Conservation (phyloP, 1,140 invertebrate species). For the Aporrectodea caliginosa region DNA sequence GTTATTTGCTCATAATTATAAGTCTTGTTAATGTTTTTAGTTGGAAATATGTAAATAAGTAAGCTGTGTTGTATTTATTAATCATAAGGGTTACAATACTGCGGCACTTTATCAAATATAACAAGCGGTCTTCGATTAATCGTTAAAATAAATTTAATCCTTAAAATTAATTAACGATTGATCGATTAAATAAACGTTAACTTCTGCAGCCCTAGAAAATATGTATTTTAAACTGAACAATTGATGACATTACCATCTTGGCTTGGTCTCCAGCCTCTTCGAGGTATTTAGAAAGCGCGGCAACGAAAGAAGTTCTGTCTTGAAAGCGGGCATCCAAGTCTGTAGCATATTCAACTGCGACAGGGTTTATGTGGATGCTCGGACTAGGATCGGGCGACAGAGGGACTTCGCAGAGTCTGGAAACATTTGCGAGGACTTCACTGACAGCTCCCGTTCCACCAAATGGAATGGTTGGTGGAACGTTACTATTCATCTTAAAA, state of each 20-base stretch:
- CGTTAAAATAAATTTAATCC: no score
- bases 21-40: no score
- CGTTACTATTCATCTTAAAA: neutral
- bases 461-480: neutral
- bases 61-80: no score
- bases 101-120: no score
- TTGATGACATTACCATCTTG: neutral
- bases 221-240: no score
- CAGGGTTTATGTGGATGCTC: neutral
- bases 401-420: neutral
- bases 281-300: neutral
- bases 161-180: no score
- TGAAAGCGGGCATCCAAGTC: neutral
- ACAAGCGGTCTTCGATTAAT: no score
- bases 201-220: no score
- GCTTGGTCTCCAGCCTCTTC: neutral
- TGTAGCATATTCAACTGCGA: neutral
- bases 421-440: neutral
- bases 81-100: no score
- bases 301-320: neutral
- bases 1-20: no score
- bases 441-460: neutral
- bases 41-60: no score
- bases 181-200: no score
- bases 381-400: neutral